Evolutionary conservation across 2,888 invertebrate species (phyloP), one percentile per base, ranked within the genome.

Genomic region (Agrochola litura): DNA sequence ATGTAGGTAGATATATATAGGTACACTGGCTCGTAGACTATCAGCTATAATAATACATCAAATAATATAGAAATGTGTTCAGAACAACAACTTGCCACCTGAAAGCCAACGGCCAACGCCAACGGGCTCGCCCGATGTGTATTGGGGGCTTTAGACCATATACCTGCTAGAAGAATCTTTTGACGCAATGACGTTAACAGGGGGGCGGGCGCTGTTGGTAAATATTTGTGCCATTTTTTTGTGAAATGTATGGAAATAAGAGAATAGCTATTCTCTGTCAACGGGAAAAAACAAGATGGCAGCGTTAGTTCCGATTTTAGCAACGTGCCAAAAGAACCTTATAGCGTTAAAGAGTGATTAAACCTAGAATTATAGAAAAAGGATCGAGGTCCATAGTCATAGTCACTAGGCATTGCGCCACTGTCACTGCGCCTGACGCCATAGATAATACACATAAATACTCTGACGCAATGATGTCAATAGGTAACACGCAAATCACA

Each of bases 31-130:
- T 49, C 25, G 6, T 46, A 49, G 19, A 66, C 12, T 49, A 22
- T 49, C 8, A 49, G 5, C 25, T 46, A 25, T 43, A 25, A n/a
- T n/a, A n/a, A 25, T 49, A 66, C 19, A 49, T 66, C 0, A 49
- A 49, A 22, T 49, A 37, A 37, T 52, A 37, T 37, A 66, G 54
- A 73, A 66, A 66, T 73, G 54, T 14, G 69, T 77, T 69, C 69
- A 43, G 25, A 43, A 61, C 19, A 43, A 25, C 9, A 25, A 70
- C 61, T 46, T 61, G 61, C 52, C 37, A 16, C 6, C 14, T 22
- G 30, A 61, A 60, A 69, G 19, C 52, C n/a, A n/a, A n/a, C n/a
- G n/a, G n/a, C n/a, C n/a, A n/a, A n/a, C n/a, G n/a, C n/a, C n/a
- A n/a, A n/a, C n/a, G n/a, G n/a, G n/a, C 12, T 12, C 43, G 10